A percentile compares a stretch with the other conserved stretches of the same genome.
phyloP scores from a whole-genome alignment of 1,140 invertebrate species.

The Amphibalanus amphitrite region DNA sequence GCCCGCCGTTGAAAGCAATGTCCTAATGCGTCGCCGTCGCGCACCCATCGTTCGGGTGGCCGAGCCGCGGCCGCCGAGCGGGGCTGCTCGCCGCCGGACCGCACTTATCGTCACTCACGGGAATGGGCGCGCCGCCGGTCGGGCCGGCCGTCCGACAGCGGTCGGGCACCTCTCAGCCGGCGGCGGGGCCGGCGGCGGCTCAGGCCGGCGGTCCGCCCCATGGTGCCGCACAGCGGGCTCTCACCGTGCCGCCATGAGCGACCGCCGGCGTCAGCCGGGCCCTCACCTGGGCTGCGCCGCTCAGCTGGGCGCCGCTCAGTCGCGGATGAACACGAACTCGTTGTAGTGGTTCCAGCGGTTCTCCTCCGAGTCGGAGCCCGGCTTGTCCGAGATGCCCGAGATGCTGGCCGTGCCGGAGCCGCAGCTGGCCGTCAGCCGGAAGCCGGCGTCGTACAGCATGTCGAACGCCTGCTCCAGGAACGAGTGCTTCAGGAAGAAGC shows the following conservation, averaged over 20 bases:
- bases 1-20: no score
- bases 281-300: not conserved
- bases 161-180: not conserved
- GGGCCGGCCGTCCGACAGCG: not conserved
- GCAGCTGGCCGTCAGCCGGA: constrained; percentile 49
- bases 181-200: not conserved
- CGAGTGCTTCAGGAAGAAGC: constrained; percentile 97
- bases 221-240: not conserved
- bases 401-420: constrained; percentile 70
- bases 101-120: no score
- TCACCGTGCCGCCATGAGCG: not conserved
- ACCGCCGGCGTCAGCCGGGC: not conserved
- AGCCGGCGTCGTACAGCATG: constrained; percentile 84
- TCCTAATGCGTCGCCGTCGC: no score
- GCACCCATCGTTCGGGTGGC: no score
- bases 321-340: constrained; percentile 87
- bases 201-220: not conserved
- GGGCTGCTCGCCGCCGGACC: no score
- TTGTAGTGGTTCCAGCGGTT: constrained; percentile 99
- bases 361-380: constrained; percentile 86
- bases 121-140: no score
- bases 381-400: constrained; percentile 63
- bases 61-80: no score
- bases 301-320: constrained; percentile 44
- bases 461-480: constrained; percentile 98